These are phyloP conservation scores for Oreocharis arfaki DNA, from an alignment of 2,113 vertebrate genomes.

Conservation along the genomic window DNA sequence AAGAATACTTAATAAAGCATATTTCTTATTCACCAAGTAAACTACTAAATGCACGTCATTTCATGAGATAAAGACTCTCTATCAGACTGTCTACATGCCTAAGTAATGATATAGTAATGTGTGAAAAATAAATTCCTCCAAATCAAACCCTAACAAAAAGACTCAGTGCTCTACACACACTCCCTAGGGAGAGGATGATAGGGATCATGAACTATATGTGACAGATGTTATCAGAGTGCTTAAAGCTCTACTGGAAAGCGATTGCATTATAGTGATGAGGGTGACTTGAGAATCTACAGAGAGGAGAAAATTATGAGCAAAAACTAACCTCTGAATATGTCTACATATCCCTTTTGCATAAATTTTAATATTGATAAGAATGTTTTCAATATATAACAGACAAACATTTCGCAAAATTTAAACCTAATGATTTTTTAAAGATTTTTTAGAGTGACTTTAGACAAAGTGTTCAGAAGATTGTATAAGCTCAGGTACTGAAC, in stretches of 20 bases:
- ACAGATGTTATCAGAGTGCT: conserved; percentile 4
- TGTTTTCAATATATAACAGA: not conserved
- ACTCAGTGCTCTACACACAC: not conserved
- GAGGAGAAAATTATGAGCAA: not conserved
- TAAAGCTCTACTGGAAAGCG: not conserved
- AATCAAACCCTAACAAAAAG: not conserved
- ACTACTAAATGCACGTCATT: not conserved
- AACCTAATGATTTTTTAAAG: not conserved
- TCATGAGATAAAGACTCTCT: not conserved
- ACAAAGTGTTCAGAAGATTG: not conserved
- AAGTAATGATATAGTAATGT: not conserved
- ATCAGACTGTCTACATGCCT: not conserved
- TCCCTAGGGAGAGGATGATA: not conserved
- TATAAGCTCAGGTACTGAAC: not conserved
- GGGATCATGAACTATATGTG: not conserved
- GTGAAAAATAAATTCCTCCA: not conserved
- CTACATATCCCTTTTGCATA: not conserved
- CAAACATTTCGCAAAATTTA: not conserved
- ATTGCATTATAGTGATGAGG: not conserved
- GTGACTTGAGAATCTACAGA: not conserved
- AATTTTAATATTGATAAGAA: not conserved
- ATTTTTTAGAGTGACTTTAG: not conserved
- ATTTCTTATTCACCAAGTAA: not conserved
- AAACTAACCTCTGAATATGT: not conserved
- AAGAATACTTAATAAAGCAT: not conserved